Evolutionary conservation across 1,140 invertebrate species (phyloP).

Genomic region (Diachasmimorpha longicaudata): DNA sequence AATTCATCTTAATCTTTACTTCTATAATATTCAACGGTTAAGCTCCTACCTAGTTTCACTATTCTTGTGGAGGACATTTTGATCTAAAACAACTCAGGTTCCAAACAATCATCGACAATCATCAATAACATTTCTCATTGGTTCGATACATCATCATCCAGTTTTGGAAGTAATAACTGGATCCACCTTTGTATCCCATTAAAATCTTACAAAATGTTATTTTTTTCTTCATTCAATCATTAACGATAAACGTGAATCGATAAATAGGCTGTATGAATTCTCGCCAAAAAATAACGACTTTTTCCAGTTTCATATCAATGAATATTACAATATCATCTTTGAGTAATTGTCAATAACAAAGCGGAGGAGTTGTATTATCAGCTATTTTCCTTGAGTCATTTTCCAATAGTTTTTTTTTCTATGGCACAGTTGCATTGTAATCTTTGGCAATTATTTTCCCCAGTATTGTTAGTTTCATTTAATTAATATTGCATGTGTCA

Average conservation of each 20-base stretch:
- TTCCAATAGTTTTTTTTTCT: not conserved
- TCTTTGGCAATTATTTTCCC: not conserved
- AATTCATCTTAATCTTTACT: slow-evolving; percentile 22
- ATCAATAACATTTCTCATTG: slow-evolving; percentile 30
- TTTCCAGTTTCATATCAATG: not conserved
- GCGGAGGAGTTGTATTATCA: not conserved
- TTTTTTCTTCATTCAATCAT: not conserved
- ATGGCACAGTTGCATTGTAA: not conserved
- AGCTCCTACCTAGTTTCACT: slow-evolving; percentile 23
- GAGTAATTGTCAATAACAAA: slow-evolving; percentile 1
- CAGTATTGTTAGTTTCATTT: not conserved
- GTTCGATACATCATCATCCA: not conserved
- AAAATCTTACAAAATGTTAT: slow-evolving; percentile 21
- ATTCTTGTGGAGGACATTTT: slow-evolving; percentile 16
- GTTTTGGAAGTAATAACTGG: not conserved
- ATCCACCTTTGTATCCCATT: not conserved
- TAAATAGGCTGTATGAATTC: not conserved
- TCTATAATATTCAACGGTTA: slow-evolving; percentile 3
- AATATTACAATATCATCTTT: not conserved
- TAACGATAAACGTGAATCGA: slow-evolving; percentile 16
- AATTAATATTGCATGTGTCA: not conserved
- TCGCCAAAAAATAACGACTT: not conserved
- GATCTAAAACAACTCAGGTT: slow-evolving; percentile 5
- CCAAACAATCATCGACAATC: slow-evolving; percentile 28
- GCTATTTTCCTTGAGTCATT: not conserved